Base-by-base conservation (phyloP, 2,888 invertebrate species). In the Latrodectus elegans region DNA sequence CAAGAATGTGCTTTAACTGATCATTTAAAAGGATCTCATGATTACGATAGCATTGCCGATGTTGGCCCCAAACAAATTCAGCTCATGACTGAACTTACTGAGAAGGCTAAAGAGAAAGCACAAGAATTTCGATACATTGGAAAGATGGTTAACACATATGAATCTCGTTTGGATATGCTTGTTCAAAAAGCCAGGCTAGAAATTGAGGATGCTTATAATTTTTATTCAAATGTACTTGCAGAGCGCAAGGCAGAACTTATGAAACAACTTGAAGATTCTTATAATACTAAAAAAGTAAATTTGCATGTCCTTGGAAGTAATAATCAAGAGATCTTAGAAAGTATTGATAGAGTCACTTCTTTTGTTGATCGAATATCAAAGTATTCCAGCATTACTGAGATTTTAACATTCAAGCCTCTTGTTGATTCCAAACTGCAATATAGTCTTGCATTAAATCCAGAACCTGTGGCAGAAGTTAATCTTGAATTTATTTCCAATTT, bases 401-500 rank as follows among this genome's bases (percentile, higher is more conserved):
- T 97, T 87, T 94, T 99, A 89, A 95, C 97, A 94, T 96, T 98
- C 92, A 97, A 97, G 92, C 97, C 98, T 93, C 93, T 98, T 73
- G 94, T 99, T 90, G 99, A 99, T 92, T 95, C 96, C 8, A 97
- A 98, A 93, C 93, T 99, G 89, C 97, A 97, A 92, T 94, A 95
- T 55, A 93, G 97, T 91, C 94, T 96, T 92, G 95, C 94, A 91
- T 96, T 95, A 91, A 95, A 95, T 90, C 96, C 97, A 53, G 98
- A 98, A 91, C 94, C 94, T 90, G 96, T 96, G 91, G 94, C 95
- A 64, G 95, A 95, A 87, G 96, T 95, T 91, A 99, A 99, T 92
- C 94, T 99, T 89, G 98, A 98, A 93, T 99, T 99, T 92, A 97
- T 98, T 84, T 97, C 98, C 86, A 99, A 99, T 92, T 98, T 97